Evolutionary conservation across 2,113 vertebrate genomes (phyloP).

Genomic region (Collichthys lucidus): DNA sequence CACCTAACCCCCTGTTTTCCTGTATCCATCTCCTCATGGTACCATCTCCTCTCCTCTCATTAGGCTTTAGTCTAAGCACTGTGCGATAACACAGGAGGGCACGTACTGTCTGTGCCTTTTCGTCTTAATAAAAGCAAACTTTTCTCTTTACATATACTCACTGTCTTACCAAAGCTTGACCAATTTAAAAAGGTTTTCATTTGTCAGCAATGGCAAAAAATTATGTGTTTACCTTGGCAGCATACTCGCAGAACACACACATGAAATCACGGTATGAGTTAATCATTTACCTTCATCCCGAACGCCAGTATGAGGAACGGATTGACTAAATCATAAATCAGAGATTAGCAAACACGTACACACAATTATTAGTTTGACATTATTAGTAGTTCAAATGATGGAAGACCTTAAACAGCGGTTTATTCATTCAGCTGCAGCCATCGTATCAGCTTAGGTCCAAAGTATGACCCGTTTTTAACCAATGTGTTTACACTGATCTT

Average conservation of each 20-base stretch:
- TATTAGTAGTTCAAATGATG: background rate
- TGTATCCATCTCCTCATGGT: background rate
- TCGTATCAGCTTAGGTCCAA: too few relatives aligned
- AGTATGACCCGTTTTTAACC: background rate
- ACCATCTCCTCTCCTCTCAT: background rate
- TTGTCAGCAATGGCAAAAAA: slow-evolving; percentile 18
- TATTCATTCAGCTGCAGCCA: background rate
- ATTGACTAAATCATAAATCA: slow-evolving; percentile 54
- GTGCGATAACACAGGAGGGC: background rate
- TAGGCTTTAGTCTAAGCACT: background rate
- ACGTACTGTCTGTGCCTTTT: background rate
- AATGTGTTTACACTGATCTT: background rate
- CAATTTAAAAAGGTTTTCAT: background rate
- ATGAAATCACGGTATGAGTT: slow-evolving; percentile 28
- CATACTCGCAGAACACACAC: background rate
- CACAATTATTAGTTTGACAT: background rate
- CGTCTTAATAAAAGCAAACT: background rate
- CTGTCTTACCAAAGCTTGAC: background rate
- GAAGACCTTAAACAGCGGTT: background rate
- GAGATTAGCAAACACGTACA: slow-evolving; percentile 28
- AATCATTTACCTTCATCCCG: slow-evolving; percentile 59
- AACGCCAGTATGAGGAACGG: slow-evolving; percentile 2
- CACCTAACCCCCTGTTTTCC: background rate
- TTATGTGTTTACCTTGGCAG: slow-evolving; percentile 24
- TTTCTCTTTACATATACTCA: background rate